Evolutionary conservation across 2,797 vertebrate species (phyloP), one percentile per base, ranked within the genome.

Genomic region (Sebastes minor): DNA sequence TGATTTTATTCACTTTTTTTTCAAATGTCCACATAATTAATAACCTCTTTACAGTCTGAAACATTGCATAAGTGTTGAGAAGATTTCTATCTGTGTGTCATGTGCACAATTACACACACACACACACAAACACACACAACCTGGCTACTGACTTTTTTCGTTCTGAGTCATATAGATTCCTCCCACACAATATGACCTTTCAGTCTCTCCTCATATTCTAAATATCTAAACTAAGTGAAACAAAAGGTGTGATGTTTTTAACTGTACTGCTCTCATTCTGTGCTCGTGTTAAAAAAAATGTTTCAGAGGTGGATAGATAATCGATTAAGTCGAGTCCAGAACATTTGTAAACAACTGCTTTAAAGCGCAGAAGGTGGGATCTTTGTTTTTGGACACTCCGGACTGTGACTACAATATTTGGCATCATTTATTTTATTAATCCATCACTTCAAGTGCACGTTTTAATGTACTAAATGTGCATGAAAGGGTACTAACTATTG

Each of bases 181-280:
- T 95, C 96, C 95, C 95, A 95, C 94, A 96, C 95, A 94, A 94
- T 95, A 90, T 97, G 95, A 97, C 96, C 95, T 97, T 97, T 97
- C 95, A 95, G 91, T 95, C 93, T 92, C 94, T 94, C 82, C 91
- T 96, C 94, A 95, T 95, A 95, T 95, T 95, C 88, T 82, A 90
- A 89, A 93, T 92, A 89, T 93, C 85, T 86, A 33, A 82, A 78
- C 65, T 8, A 65, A 64, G 52, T 77, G 9, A 76, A 75, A 74
- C 62, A 59, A 74, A 82, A 78, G 13, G 56, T 81, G 74, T 46
- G 65, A 55, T 56, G 63, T 42, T 69, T 46, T 30, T 79, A 62
- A 56, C 63, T 67, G n/a, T 11, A 8, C 55, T 60, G 57, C 42
- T 18, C 42, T 81, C 46, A 71, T n/a, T 25, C 9, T 11, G 3